A percentile compares a stretch with the other conserved stretches of the same genome.
These are phyloP conservation scores for Eulemur albifrons DNA, from an alignment of 2,797 vertebrate genomes.

Conservation along the genomic window DNA sequence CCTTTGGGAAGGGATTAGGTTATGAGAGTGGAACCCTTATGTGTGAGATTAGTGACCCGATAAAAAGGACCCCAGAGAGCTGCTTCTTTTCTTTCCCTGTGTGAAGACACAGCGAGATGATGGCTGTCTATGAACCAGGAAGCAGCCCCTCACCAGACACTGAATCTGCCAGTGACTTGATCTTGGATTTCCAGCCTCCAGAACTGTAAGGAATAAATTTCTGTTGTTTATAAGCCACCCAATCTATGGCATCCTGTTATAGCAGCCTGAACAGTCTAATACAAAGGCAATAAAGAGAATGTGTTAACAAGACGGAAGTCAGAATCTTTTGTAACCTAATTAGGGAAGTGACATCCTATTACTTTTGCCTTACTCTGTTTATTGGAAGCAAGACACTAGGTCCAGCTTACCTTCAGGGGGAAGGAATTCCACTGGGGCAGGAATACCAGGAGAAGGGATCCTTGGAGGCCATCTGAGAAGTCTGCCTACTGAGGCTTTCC, in stretches of 20 bases:
- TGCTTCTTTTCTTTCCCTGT: not conserved
- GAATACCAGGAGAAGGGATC: not conserved
- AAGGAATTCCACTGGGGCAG: not conserved
- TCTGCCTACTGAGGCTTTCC: not conserved
- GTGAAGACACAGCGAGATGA: not conserved
- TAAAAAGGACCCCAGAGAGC: not conserved
- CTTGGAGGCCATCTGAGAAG: not conserved
- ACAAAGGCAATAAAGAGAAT: not conserved
- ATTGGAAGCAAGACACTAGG: not conserved
- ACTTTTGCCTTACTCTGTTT: not conserved
- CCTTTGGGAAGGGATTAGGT: not conserved
- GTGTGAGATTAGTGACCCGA: not conserved
- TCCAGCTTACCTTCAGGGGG: not conserved
- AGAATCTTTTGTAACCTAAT: constrained; percentile 19
- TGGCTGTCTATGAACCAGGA: no score
- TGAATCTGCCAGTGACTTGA: not conserved
- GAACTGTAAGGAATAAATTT: not conserved
- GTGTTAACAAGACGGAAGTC: not conserved
- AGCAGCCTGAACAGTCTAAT: not conserved
- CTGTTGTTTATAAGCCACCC: not conserved
- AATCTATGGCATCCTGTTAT: not conserved
- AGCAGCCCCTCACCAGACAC: not conserved
- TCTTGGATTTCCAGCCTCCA: not conserved
- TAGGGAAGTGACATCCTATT: not conserved
- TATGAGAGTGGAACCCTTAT: not conserved